Evolutionary conservation across 2,797 vertebrate species (phyloP).

Genomic region (Argyrosomus regius): DNA sequence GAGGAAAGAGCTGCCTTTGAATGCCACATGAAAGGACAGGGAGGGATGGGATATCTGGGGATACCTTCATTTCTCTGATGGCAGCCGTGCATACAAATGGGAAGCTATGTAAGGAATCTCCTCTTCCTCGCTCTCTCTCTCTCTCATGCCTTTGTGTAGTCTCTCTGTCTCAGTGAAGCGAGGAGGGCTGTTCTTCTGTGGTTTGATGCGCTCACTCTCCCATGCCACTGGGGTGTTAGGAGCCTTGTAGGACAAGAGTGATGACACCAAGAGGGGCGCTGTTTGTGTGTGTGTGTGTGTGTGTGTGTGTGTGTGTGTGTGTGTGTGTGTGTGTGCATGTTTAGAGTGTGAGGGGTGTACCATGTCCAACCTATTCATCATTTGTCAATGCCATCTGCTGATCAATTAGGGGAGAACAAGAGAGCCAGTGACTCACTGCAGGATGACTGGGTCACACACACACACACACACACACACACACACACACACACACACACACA

Average conservation of each 20-base stretch:
- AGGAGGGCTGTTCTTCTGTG: constrained; percentile 72
- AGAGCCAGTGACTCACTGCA: constrained; percentile 72
- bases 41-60: constrained; percentile 82
- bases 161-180: constrained; percentile 77
- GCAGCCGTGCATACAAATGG: constrained; percentile 89
- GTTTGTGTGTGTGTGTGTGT: constrained; percentile 53
- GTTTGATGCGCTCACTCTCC: constrained; percentile 85
- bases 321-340: constrained; percentile 39
- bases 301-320: constrained; percentile 47
- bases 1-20: constrained; percentile 85
- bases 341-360: constrained; percentile 65
- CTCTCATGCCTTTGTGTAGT: constrained; percentile 71
- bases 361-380: constrained; percentile 79
- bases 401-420: constrained; percentile 88
- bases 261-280: constrained; percentile 81
- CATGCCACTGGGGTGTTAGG: constrained; percentile 87
- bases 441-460: constrained; percentile 38
- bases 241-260: constrained; percentile 91
- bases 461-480: constrained; percentile 26
- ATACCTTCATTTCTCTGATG: constrained; percentile 81
- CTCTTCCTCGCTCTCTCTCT: constrained; percentile 56
- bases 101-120: constrained; percentile 91
- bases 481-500: constrained; percentile 20
- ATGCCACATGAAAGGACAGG: constrained; percentile 83
- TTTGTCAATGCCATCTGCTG: constrained; percentile 87